Base-by-base conservation (phyloP, 2,113 vertebrate genomes). In the Elephas maximus region DNA sequence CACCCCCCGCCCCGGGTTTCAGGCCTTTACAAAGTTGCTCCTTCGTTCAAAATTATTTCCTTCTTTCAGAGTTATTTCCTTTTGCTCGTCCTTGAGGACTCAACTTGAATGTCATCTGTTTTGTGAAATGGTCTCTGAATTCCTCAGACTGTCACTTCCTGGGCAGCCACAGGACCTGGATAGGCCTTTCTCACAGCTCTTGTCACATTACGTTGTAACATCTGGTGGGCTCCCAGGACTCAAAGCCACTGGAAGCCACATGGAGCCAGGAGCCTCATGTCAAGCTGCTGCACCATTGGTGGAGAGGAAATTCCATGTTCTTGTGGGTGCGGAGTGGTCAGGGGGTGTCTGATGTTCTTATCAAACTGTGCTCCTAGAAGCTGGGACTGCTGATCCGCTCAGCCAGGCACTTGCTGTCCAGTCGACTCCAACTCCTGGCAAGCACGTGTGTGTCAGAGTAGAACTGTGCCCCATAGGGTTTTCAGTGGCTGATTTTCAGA, bases 281-380 rank as follows among this genome's bases (percentile, higher is more conserved):
- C 65, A 88, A 11, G 33, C 78, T 17, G 60, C 81, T 53, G 14
- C 62, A n/a, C 62, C 93, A 9, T 18, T 30, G 45, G 11, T 12
- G 67, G 90, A 93, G 73, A 95, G 71, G 48, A 97, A 30, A 0
- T 97, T 91, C 94, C 98, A 0, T 0, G 96, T 99, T 28, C 99
- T 99, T 8, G 96, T 99, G 51, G 99, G 99, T 3, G 99, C 37
- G 37, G 37, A 37, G 37, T 37, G 37, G 37, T 28, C 26, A 4
- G 28, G 20, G 5, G 57, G 20, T 17, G 0, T 45, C 84, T 82
- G 45, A 69, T 45, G 82, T 67, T 51, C 4, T 74, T 20, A n/a
- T 76, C 69, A 65, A 0, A 85, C 20, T 11, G 0, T 63, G 30
- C 26, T 62, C 48, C 44, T 67, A 63, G 78, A 79, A 69, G 8